Conservation (phyloP, 2,888 invertebrate genomes). For the Eupithecia inturbata region DNA sequence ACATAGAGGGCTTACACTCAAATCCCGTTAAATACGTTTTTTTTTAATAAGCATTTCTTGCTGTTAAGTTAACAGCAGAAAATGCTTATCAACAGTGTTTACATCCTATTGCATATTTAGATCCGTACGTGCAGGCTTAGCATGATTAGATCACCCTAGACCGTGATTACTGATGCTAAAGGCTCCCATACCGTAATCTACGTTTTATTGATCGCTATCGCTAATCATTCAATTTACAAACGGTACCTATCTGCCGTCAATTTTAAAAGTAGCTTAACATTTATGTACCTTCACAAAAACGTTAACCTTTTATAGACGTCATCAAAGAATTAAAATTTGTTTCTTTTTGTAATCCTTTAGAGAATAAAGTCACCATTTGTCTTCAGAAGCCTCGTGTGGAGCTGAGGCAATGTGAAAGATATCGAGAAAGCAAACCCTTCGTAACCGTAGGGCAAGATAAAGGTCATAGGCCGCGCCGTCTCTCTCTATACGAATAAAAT, state of each 20-base stretch:
- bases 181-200: not conserved
- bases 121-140: too few species aligned
- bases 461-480: slow-evolving; percentile 24
- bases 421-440: slow-evolving; percentile 26
- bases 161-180: not conserved
- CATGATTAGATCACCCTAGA: not conserved
- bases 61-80: not conserved
- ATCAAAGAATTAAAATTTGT: not conserved
- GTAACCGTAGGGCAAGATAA: slow-evolving; percentile 19
- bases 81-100: not conserved
- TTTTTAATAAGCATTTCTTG: not conserved
- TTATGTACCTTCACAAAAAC: not conserved
- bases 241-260: not conserved
- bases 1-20: too few species aligned
- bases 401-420: slow-evolving; percentile 21
- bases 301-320: not conserved
- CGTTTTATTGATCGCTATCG: not conserved
- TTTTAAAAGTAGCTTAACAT: not conserved
- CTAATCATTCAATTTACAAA: not conserved
- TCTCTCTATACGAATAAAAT: slow-evolving; percentile 9
- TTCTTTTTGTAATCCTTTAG: not conserved
- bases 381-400: not conserved
- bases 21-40: too few species aligned
- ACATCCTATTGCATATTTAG: too few species aligned
- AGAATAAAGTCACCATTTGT: not conserved